phyloP scores from a whole-genome alignment of 2,113 vertebrate species.

The Petromus typicus region DNA sequence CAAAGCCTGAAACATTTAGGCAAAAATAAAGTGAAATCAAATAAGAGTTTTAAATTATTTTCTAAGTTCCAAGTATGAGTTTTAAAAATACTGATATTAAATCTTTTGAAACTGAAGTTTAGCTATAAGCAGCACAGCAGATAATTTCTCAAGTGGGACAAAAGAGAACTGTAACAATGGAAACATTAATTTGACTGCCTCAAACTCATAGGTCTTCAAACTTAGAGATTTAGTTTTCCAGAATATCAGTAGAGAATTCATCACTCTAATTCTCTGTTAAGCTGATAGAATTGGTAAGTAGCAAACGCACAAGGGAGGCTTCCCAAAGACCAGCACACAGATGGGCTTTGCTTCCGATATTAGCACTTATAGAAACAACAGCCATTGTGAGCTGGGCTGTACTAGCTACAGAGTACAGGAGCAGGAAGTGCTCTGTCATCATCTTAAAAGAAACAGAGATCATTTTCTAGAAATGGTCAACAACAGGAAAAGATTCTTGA shows the following conservation, averaged over 20 bases:
- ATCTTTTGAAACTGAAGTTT: slow-evolving; percentile 43
- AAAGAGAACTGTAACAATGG: background rate
- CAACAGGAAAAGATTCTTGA: background rate
- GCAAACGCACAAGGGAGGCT: background rate
- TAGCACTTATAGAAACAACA: rapidly evolving
- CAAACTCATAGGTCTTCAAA: slow-evolving; percentile 8
- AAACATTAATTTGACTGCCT: background rate
- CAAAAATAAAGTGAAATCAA: background rate
- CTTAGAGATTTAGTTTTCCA: background rate
- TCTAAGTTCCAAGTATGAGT: slow-evolving; percentile 34
- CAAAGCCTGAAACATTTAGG: slow-evolving; percentile 63
- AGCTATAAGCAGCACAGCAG: background rate
- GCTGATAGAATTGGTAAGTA: background rate
- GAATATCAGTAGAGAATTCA: background rate
- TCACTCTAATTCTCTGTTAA: background rate
- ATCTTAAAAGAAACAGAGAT: background rate
- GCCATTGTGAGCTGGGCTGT: background rate
- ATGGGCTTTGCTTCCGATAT: background rate
- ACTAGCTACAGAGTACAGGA: background rate
- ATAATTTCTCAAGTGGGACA: background rate
- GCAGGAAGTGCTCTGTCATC: background rate
- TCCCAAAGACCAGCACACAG: background rate
- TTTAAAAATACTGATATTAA: slow-evolving; percentile 23
- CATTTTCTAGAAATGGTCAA: background rate
- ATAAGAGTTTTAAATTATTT: slow-evolving; percentile 39